Base-by-base conservation (phyloP, 2,113 vertebrate species). In the Callocephalon fimbriatum region DNA sequence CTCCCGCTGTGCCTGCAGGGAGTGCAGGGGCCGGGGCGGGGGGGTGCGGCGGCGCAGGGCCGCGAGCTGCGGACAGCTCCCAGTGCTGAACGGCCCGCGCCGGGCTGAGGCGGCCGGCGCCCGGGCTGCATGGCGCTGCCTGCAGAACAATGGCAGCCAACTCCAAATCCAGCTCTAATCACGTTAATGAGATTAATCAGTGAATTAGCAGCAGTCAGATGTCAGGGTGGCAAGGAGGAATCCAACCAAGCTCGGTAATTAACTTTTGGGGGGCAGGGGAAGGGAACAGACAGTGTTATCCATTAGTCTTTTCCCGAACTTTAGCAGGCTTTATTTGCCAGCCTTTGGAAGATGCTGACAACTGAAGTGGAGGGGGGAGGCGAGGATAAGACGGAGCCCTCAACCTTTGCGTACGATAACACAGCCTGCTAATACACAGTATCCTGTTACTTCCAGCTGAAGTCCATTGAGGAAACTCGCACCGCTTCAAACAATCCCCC, bases 181-280 rank as follows among this genome's bases (percentile, higher is more conserved):
- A 98, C 98, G 95, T 98, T 99, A 99, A 99, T 98, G 98, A 99
- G 98, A 99, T 99, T 99, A 99, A 99, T 98, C 98, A 98, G 98
- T 95, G 98, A 99, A 98, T 99, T 98, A 99, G 98, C 98, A 98
- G 98, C 97, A 98, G 98, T 98, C 98, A 99, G 98, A 98, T 98
- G 98, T 98, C 98, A 98, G 97, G 97, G 97, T 98, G 98, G 98
- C 88, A 51, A 97, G 97, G 95, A 98, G 97, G 98, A 98, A 98
- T 97, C 97, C 97, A 97, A 97, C 97, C 98, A 97, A 97, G 98
- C 98, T 97, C 92, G 92, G 98, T 98, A 99, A 99, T 99, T 98
- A 99, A 98, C 98, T 98, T 98, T 98, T 51, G 67, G 67, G 92
- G 87, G 80, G 77, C 86, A 95, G 92, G 76, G 73, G 68, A 50